These are phyloP conservation scores for Fragum sueziense DNA, from an alignment of 2,888 invertebrate species.

Conservation along the genomic window DNA sequence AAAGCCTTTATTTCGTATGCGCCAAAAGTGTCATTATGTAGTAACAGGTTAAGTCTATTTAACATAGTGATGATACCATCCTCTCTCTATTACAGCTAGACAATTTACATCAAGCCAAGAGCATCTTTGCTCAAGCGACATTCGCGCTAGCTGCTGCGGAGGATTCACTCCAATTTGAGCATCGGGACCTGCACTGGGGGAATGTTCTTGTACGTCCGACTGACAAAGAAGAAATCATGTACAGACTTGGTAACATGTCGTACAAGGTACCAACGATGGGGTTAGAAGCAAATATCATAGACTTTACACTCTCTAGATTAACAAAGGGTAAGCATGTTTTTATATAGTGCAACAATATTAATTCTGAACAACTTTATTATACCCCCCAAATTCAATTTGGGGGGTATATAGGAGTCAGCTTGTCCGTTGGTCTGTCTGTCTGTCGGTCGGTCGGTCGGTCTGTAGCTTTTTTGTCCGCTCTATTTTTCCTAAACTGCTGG, in stretches of 20 bases:
- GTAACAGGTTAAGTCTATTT: too few relatives aligned
- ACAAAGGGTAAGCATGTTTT: conserved; percentile 83
- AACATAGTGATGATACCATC: too few relatives aligned
- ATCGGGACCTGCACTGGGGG: conserved; percentile 97
- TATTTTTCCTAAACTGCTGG: too few relatives aligned
- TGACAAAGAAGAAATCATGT: conserved; percentile 83
- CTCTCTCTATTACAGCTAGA: conserved; percentile 68
- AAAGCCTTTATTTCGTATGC: too few relatives aligned
- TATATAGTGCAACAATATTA: too few relatives aligned
- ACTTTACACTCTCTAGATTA: conserved; percentile 93
- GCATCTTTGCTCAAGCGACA: conserved; percentile 90
- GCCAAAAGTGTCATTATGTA: too few relatives aligned
- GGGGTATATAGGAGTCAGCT: too few relatives aligned
- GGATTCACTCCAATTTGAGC: conserved; percentile 92
- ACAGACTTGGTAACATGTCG: conserved; percentile 84
- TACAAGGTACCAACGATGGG: conserved; percentile 84
- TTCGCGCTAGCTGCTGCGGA: conserved; percentile 94
- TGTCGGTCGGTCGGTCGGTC: too few relatives aligned
- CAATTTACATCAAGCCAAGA: conserved; percentile 76
- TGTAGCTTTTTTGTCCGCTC: too few relatives aligned
- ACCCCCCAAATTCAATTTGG: too few relatives aligned
- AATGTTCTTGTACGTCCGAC: conserved; percentile 91
- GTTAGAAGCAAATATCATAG: conserved; percentile 89
- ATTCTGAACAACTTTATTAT: too few relatives aligned
- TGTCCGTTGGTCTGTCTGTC: too few relatives aligned